Evolutionary conservation across 1,140 invertebrate genomes (phyloP).

Genomic region (Drosophila virilis): DNA sequence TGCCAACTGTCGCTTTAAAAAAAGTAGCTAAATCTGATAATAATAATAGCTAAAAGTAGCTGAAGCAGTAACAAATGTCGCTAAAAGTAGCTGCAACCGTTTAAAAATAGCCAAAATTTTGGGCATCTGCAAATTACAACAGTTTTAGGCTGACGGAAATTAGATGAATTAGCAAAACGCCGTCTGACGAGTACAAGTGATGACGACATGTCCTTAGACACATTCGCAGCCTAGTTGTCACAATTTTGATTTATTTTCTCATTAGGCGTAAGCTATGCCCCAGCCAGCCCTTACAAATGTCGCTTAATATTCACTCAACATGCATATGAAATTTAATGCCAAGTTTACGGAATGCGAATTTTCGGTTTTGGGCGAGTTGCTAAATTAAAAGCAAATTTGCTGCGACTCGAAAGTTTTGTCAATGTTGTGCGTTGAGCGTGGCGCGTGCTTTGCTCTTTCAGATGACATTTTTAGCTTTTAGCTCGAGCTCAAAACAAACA

Average conservation of each 20-base stretch:
- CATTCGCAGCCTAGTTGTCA: conserved; percentile 30
- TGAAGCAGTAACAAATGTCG: no score
- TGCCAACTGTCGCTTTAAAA: no score
- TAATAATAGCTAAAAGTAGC: no score
- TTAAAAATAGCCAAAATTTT: no score
- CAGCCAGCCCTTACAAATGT: conserved; percentile 12
- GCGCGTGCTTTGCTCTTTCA: conserved; percentile 9
- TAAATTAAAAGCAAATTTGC: conserved; percentile 76
- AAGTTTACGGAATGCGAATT: conserved; percentile 15
- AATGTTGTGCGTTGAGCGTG: conserved; percentile 7
- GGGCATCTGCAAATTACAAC: no score
- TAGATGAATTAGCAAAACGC: no score
- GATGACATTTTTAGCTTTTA: conserved; percentile 47
- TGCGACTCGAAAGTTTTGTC: conserved; percentile 42
- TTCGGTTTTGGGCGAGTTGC: conserved; percentile 27
- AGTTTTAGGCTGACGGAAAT: no score
- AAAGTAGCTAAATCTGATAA: no score
- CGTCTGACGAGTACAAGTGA: conserved; percentile 19
- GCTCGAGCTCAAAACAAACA: conserved; percentile 42
- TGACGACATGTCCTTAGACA: conserved; percentile 64
- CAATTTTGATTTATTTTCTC: neutral
- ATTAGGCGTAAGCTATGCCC: neutral
- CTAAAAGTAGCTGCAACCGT: no score
- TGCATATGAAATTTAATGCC: conserved; percentile 56
- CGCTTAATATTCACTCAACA: conserved; percentile 42